Evolutionary conservation across 2,888 invertebrate genomes (phyloP).

Genomic region (Ochlodes sylvanus): DNA sequence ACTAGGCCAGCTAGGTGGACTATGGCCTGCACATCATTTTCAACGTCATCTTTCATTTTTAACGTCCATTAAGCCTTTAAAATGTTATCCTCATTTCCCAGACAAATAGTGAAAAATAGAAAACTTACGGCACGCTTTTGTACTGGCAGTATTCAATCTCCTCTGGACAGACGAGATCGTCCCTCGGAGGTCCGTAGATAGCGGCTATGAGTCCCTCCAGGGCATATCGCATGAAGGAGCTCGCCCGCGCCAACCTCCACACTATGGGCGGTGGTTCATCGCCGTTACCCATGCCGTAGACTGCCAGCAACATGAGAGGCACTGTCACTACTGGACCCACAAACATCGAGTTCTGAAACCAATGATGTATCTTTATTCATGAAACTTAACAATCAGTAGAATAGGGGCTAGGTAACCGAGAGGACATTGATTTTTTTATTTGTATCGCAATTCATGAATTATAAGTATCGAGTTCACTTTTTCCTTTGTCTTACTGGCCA

Average conservation of each 20-base stretch:
- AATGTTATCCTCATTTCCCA: background rate
- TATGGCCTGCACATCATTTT: no score
- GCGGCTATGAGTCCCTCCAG: conserved; percentile 92
- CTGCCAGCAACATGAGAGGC: conserved; percentile 94
- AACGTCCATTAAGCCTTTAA: no score
- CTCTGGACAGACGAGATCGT: conserved; percentile 89
- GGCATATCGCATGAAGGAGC: conserved; percentile 93
- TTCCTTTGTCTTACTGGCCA: no score
- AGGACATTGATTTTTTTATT: no score
- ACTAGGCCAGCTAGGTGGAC: no score
- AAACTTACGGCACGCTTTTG: conserved; percentile 85
- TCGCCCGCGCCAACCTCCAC: conserved; percentile 91
- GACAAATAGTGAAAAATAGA: background rate
- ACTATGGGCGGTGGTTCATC: conserved; percentile 88
- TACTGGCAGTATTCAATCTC: conserved; percentile 90
- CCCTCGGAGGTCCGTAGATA: conserved; percentile 91
- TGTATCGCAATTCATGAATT: no score
- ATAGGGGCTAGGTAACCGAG: no score
- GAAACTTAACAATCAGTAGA: no score
- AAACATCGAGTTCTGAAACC: conserved; percentile 92
- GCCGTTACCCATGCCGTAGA: conserved; percentile 94
- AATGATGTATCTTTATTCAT: background rate
- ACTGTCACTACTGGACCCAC: conserved; percentile 94
- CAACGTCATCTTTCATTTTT: no score
- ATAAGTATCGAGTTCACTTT: no score